A percentile compares a stretch with the other conserved stretches of the same genome.
Evolutionary conservation across 2,113 vertebrate species (phyloP).

Genomic region (Balaenoptera acutorostrata): DNA sequence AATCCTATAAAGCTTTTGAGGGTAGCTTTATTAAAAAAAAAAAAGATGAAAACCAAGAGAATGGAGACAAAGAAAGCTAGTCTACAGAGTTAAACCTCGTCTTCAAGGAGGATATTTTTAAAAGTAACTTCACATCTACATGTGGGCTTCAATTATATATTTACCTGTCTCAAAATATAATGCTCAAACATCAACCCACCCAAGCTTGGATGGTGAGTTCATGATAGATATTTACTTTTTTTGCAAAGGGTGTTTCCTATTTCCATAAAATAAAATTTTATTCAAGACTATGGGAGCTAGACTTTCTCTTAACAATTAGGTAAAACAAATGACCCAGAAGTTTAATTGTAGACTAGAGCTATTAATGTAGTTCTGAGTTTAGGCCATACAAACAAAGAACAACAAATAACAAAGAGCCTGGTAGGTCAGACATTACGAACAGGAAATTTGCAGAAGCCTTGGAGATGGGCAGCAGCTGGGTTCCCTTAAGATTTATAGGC

Average conservation of each 20-base stretch:
- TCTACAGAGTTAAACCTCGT: background rate
- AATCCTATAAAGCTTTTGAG: background rate
- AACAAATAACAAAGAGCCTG: slow-evolving; percentile 45
- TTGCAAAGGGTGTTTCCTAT: slow-evolving; percentile 58
- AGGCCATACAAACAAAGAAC: slow-evolving; percentile 49
- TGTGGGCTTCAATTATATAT: slow-evolving; percentile 45
- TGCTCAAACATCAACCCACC: slow-evolving; percentile 66
- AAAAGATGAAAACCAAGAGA: background rate
- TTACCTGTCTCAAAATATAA: slow-evolving; percentile 60
- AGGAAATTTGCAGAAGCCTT: slow-evolving; percentile 34
- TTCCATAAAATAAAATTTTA: slow-evolving; percentile 65
- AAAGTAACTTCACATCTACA: slow-evolving; percentile 46
- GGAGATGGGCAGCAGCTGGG: slow-evolving; percentile 53
- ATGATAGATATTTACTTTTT: slow-evolving; percentile 68
- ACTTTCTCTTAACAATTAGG: slow-evolving; percentile 68
- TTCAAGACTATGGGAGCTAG: slow-evolving; percentile 51
- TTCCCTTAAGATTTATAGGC: slow-evolving; percentile 57
- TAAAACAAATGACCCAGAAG: slow-evolving; percentile 62
- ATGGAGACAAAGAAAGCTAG: background rate
- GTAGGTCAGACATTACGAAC: slow-evolving; percentile 48
- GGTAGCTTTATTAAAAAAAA: background rate
- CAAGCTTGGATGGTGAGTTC: slow-evolving; percentile 64
- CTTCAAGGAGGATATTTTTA: slow-evolving; percentile 48
- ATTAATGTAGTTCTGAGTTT: slow-evolving; percentile 30
- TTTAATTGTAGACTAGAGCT: background rate